Base-by-base conservation (phyloP, 2,113 vertebrate species). In the Charadrius vociferus region DNA sequence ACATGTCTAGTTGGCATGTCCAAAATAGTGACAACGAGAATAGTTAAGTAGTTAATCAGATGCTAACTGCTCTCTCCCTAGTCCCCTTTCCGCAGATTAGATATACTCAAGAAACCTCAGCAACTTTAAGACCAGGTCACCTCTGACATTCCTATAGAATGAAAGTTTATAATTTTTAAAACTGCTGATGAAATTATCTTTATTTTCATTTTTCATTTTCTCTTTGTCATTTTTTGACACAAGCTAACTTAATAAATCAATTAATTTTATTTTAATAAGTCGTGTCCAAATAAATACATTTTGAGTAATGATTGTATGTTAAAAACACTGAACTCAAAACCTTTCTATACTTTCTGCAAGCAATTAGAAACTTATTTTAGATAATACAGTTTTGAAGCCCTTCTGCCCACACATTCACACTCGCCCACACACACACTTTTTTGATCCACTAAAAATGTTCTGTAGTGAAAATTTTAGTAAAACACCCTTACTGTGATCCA, bases 1-100 rank as follows among this genome's bases (percentile, higher is more conserved):
- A 63, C 9, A 29, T 6, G 10, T 71, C 61, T 50, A 43, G 13
- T 26, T 59, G 37, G 2, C 0, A 0, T 24, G 56, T 55, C n/a
- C 37, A 45, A 81, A 93, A 67, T 7, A 67, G 13, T 43, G 27
- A 41, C 43, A 45, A 67, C 41, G 13, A 86, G 19, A 52, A 85
- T 20, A 84, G 34, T 36, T 63, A 55, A 62, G 6, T 3, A 45
- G 55, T 50, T 50, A 81, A 78, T n/a, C 47, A 93, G 37, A n/a
- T 80, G 39, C 2, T 82, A 62, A n/a, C 15, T 88, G 2, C 17
- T 66, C 15, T 59, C 6, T 86, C 49, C 16, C 4, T 68, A 15
- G 27, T 30, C 10, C 12, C 49, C 19, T 72, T 92, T 68, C 19
- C 52, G 21, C 9, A 82, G 18, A 30, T 52, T 49, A 65, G 20